phyloP scores from a whole-genome alignment of 2,113 vertebrate genomes.

The Hucho hucho region DNA sequence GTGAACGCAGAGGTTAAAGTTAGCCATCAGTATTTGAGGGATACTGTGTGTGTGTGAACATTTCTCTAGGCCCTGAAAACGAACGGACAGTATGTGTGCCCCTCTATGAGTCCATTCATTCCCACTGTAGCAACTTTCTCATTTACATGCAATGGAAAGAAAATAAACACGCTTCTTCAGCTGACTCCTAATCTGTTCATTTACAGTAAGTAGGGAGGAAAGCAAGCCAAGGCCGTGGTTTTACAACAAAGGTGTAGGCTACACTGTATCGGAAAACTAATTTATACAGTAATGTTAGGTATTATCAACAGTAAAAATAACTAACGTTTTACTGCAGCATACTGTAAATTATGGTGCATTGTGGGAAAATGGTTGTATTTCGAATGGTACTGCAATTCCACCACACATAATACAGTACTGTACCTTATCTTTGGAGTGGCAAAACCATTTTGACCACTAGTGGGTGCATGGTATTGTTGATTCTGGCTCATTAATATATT shows the following conservation, averaged over 20 bases:
- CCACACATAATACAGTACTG: too few species aligned
- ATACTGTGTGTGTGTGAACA: constrained; percentile 58
- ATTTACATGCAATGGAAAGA: constrained; percentile 77
- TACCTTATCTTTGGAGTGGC: too few species aligned
- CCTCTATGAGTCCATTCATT: constrained; percentile 72
- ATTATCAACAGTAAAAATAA: too few species aligned
- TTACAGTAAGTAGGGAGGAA: constrained; percentile 61
- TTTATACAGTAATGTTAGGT: too few species aligned
- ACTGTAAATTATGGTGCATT: too few species aligned
- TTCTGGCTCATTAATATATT: too few species aligned
- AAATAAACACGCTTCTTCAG: constrained; percentile 61
- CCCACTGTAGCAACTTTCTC: constrained; percentile 41
- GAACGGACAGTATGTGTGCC: constrained; percentile 46
- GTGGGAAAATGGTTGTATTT: too few species aligned
- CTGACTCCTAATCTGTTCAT: constrained; percentile 62
- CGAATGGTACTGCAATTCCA: too few species aligned
- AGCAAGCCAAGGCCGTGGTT: constrained; percentile 39
- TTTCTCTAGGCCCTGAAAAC: constrained; percentile 62
- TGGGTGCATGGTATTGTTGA: too few species aligned
- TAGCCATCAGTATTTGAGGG: constrained; percentile 67
- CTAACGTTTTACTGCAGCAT: too few species aligned
- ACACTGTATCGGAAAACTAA: too few species aligned
- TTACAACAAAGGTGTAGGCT: not conserved
- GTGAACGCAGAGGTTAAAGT: constrained; percentile 74
- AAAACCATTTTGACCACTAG: too few species aligned